These are phyloP conservation scores for Leucosticte australis DNA, from an alignment of 2,113 vertebrate species.

Conservation along the genomic window DNA sequence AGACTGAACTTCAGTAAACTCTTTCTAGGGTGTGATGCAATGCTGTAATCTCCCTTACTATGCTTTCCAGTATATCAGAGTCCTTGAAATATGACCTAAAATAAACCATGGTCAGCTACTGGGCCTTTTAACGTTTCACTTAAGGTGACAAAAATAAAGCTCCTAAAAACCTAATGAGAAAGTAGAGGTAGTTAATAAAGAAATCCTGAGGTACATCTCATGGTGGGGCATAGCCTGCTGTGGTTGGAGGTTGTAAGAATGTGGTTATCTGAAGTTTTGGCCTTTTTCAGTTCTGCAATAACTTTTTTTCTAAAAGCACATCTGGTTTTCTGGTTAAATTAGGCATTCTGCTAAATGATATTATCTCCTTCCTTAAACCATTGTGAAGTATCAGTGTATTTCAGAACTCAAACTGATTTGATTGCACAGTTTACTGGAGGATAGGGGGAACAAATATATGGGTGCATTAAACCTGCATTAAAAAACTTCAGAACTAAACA, in stretches of 20 bases:
- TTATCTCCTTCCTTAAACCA: background rate
- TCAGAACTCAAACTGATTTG: background rate
- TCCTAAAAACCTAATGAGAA: background rate
- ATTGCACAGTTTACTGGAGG: background rate
- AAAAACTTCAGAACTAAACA: background rate
- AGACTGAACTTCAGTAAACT: constrained; percentile 39
- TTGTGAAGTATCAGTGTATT: background rate
- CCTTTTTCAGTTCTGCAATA: background rate
- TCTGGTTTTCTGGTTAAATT: background rate
- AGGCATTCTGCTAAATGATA: background rate
- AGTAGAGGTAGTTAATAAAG: background rate
- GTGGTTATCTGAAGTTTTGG: background rate
- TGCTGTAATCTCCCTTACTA: background rate
- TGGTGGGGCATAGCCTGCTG: background rate
- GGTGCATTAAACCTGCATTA: background rate
- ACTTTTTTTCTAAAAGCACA: background rate
- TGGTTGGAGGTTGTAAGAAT: background rate
- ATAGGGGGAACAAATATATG: background rate
- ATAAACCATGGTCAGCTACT: constrained; percentile 22
- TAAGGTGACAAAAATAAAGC: background rate
- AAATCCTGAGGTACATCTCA: background rate
- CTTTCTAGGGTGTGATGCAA: constrained; percentile 29
- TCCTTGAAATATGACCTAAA: constrained; percentile 46
- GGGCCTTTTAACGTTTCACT: background rate
- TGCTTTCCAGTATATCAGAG: constrained; percentile 41